These are phyloP conservation scores for Watsonalla binaria DNA, from an alignment of 2,888 invertebrate genomes.

Conservation along the genomic window DNA sequence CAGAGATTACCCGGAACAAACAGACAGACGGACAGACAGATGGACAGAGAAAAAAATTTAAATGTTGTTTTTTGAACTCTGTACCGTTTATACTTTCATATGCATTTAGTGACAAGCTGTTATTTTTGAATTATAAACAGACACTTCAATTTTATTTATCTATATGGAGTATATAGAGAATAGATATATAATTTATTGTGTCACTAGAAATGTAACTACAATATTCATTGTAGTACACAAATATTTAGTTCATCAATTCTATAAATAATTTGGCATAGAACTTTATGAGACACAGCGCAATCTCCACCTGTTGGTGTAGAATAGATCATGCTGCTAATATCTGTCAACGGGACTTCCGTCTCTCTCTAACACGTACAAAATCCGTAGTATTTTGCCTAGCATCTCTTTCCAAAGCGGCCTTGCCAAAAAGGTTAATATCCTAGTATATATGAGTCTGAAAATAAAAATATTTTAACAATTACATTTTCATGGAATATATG, in stretches of 20 bases:
- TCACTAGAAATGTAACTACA: too few species aligned
- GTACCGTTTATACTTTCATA: too few species aligned
- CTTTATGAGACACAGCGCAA: conserved; percentile 23
- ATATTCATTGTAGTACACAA: neutral
- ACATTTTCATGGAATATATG: conserved; percentile 12
- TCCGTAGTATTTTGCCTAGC: conserved; percentile 2
- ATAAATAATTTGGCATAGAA: conserved; percentile 34
- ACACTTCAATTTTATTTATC: too few species aligned
- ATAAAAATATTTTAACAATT: conserved; percentile 33
- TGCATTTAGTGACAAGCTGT: too few species aligned
- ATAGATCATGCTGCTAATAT: conserved; percentile 26
- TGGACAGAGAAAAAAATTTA: too few species aligned
- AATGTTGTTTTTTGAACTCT: too few species aligned
- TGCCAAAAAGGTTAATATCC: conserved; percentile 53
- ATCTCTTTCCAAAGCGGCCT: conserved; percentile 40
- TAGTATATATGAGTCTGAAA: conserved; percentile 23
- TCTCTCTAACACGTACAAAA: conserved; percentile 16
- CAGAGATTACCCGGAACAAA: too few species aligned
- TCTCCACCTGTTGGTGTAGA: conserved; percentile 28
- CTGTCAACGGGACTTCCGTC: conserved; percentile 24
- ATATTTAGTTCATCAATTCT: conserved; percentile 7
- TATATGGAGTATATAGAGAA: too few species aligned
- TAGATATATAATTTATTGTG: too few species aligned
- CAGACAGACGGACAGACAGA: too few species aligned
- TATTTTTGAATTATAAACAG: too few species aligned